Evolutionary conservation across 2,888 invertebrate species (phyloP).

Genomic region (Ochropleura leucogaster): DNA sequence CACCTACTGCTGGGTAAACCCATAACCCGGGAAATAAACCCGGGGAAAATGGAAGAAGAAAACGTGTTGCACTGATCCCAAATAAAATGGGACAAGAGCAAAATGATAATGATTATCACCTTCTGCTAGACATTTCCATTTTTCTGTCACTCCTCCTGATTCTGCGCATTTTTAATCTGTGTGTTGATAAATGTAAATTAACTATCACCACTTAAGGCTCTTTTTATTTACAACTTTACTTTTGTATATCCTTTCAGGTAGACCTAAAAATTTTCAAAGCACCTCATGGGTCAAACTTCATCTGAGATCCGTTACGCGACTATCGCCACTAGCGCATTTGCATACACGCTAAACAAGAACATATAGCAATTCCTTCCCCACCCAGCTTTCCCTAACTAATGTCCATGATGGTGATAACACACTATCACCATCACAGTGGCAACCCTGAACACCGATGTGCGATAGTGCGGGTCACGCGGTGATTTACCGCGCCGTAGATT

Average conservation of each 20-base stretch:
- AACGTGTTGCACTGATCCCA: too few relatives aligned
- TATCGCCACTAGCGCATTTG: neutral
- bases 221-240: too few relatives aligned
- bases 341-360: neutral
- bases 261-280: neutral
- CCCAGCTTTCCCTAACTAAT: conserved; percentile 3
- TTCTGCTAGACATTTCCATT: neutral
- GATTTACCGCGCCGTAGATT: conserved; percentile 80
- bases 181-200: too few relatives aligned
- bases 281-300: neutral
- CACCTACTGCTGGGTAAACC: neutral
- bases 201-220: too few relatives aligned
- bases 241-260: neutral
- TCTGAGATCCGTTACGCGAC: neutral
- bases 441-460: conserved; percentile 71
- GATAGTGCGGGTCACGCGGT: conserved; percentile 77
- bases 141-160: neutral
- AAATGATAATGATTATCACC: neutral
- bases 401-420: conserved; percentile 13
- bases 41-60: too few relatives aligned
- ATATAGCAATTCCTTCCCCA: conserved; percentile 2
- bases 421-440: conserved; percentile 41
- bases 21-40: too few relatives aligned
- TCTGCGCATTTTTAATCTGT: neutral
- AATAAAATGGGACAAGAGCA: too few relatives aligned